Conservation (phyloP, 2,797 vertebrate genomes). For the Salmo trutta region DNA sequence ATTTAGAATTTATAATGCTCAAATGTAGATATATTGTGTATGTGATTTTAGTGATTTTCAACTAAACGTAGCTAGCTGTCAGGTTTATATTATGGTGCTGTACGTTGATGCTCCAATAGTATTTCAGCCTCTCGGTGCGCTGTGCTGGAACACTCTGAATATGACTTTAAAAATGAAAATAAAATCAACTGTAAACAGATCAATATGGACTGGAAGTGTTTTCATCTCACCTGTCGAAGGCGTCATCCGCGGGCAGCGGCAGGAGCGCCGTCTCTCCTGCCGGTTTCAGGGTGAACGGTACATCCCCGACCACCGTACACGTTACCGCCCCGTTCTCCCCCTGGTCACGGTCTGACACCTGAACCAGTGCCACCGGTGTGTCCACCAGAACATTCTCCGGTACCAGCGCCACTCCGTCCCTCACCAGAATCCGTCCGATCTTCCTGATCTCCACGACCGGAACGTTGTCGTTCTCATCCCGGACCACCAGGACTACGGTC, state of each 20-base stretch:
- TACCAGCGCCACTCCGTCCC: slow-evolving; percentile 89
- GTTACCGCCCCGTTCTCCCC: slow-evolving; percentile 95
- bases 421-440: slow-evolving; percentile 91
- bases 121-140: too few species aligned
- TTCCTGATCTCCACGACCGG: slow-evolving; percentile 93
- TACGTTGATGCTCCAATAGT: too few species aligned
- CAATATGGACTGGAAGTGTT: not conserved
- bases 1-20: too few species aligned
- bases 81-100: not conserved
- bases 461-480: slow-evolving; percentile 95
- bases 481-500: slow-evolving; percentile 88
- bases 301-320: slow-evolving; percentile 94
- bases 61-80: not conserved
- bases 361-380: slow-evolving; percentile 92
- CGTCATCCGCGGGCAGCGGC: slow-evolving; percentile 76
- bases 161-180: too few species aligned
- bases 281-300: slow-evolving; percentile 95
- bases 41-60: not conserved
- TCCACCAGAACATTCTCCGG: slow-evolving; percentile 93
- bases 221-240: slow-evolving; percentile 73
- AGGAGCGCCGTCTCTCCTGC: slow-evolving; percentile 86
- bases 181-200: too few species aligned
- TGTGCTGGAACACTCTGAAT: too few species aligned
- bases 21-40: too few species aligned
- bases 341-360: slow-evolving; percentile 93